Evolutionary conservation across 2,888 invertebrate species (phyloP).

Genomic region (Fabriciana adippe): DNA sequence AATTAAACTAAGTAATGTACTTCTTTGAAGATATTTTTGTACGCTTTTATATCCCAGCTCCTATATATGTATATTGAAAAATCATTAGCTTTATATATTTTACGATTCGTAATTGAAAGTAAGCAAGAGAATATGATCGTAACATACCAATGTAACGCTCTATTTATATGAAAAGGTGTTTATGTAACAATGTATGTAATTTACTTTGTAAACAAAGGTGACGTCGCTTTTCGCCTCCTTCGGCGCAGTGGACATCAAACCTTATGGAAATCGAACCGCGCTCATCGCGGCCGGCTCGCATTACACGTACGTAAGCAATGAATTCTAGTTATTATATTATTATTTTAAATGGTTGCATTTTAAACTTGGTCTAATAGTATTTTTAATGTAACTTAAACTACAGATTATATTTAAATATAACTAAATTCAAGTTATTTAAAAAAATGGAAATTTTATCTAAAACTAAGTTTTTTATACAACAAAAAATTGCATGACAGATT

Average conservation of each 20-base stretch:
- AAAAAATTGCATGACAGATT: no score
- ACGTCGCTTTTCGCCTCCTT: slow-evolving; percentile 79
- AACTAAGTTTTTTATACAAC: no score
- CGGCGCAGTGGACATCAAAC: slow-evolving; percentile 85
- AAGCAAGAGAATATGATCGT: slow-evolving; percentile 16
- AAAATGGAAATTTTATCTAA: no score
- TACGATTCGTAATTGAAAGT: slow-evolving; percentile 15
- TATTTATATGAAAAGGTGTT: slow-evolving; percentile 16
- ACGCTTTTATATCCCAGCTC: slow-evolving; percentile 4
- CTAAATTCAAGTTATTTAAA: no score
- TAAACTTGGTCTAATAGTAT: no score
- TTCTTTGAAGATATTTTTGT: slow-evolving; percentile 20
- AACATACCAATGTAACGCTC: slow-evolving; percentile 14
- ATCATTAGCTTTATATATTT: slow-evolving; percentile 13
- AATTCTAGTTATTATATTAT: no score
- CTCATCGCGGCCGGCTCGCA: slow-evolving; percentile 84
- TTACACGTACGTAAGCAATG: slow-evolving; percentile 76
- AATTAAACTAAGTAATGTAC: slow-evolving; percentile 6
- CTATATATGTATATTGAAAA: slow-evolving; percentile 9
- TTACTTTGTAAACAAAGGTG: slow-evolving; percentile 64
- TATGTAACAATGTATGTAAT: slow-evolving; percentile 18
- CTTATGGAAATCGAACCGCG: slow-evolving; percentile 74
- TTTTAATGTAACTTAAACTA: no score
- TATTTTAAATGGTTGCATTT: neutral
- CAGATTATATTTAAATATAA: no score